Conservation (phyloP, 2,888 invertebrate genomes). For the Pemphredon lugubris region DNA sequence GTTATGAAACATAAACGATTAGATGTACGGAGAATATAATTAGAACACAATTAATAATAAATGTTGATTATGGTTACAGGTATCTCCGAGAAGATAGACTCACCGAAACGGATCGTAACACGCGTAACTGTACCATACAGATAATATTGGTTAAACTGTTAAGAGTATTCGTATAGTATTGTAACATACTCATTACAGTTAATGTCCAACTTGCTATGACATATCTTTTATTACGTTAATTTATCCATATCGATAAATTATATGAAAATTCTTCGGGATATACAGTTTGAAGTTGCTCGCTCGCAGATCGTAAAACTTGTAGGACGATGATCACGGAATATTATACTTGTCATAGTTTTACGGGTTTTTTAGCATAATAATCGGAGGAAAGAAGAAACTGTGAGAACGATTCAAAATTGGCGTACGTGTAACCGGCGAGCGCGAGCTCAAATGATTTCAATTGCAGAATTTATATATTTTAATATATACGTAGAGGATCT, state of each 20-base stretch:
- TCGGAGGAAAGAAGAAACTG: too few species aligned
- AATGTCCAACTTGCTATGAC: conserved; percentile 45
- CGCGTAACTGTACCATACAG: conserved; percentile 71
- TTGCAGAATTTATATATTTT: too few species aligned
- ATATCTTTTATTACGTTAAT: conserved; percentile 53
- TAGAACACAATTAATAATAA: background rate
- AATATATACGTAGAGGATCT: too few species aligned
- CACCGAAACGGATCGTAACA: conserved; percentile 48
- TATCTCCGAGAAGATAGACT: conserved; percentile 49
- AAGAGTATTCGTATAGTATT: conserved; percentile 67
- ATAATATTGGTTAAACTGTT: conserved; percentile 68
- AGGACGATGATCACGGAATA: conserved; percentile 19
- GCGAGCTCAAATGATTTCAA: too few species aligned
- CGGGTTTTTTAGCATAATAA: background rate
- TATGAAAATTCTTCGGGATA: conserved; percentile 43
- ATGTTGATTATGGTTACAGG: conserved; percentile 38
- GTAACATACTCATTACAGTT: conserved; percentile 72
- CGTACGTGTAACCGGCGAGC: too few species aligned
- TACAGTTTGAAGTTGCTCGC: conserved; percentile 36
- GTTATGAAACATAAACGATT: too few species aligned
- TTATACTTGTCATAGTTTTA: too few species aligned
- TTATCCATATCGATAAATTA: conserved; percentile 65
- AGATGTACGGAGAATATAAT: too few species aligned
- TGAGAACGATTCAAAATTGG: too few species aligned
- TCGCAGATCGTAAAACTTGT: conserved; percentile 24